Evolutionary conservation across 2,888 invertebrate genomes (phyloP).

Genomic region (Heteromurus nitidus): DNA sequence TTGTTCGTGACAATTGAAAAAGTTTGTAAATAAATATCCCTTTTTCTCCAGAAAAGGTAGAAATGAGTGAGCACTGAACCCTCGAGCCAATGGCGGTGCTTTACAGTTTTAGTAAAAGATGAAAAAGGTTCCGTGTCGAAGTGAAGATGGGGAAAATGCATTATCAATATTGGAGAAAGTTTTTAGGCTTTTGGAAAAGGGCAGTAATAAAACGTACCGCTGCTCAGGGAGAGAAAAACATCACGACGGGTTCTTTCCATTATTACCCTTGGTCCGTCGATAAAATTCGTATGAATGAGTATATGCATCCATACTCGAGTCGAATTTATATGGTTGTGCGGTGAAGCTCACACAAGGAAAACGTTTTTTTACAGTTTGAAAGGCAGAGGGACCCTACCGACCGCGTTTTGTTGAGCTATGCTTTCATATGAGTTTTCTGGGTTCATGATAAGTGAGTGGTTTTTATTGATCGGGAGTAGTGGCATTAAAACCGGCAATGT

Average conservation of each 20-base stretch:
- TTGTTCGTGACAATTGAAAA: too few species aligned
- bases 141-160: slow-evolving; percentile 27
- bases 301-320: neutral
- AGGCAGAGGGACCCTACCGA: slow-evolving; percentile 42
- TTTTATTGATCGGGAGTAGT: slow-evolving; percentile 69
- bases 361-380: neutral
- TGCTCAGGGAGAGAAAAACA: slow-evolving; percentile 2
- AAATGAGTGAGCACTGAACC: neutral
- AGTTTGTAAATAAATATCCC: too few species aligned
- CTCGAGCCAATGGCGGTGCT: too few species aligned
- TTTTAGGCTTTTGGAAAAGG: slow-evolving; percentile 19
- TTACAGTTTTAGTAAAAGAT: too few species aligned
- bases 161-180: slow-evolving; percentile 54
- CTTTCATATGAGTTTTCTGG: neutral
- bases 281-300: neutral
- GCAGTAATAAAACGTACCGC: slow-evolving; percentile 15
- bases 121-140: neutral
- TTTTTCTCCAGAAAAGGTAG: too few species aligned
- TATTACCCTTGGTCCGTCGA: neutral
- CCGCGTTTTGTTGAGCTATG: slow-evolving; percentile 20
- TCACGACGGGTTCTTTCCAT: neutral
- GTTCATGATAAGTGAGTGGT: slow-evolving; percentile 60
- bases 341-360: neutral
- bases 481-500: slow-evolving; percentile 16
- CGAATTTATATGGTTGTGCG: neutral